Evolutionary conservation across 2,888 invertebrate species (phyloP).

Genomic region (Rhingia rostrata): DNA sequence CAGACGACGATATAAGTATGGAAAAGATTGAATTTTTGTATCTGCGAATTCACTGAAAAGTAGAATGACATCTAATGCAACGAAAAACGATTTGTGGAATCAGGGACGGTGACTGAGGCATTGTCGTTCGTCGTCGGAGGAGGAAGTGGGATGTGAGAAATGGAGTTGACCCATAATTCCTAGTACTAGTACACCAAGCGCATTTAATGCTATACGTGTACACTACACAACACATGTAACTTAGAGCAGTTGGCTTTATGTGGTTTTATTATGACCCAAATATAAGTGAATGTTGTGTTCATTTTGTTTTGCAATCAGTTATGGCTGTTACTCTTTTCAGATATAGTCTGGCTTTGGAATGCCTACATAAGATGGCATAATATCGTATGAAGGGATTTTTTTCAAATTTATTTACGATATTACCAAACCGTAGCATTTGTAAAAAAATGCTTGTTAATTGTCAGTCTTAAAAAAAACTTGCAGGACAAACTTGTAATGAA

Average conservation of each 20-base stretch:
- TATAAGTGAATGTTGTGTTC: slow-evolving; percentile 25
- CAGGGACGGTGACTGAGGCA: slow-evolving; percentile 10
- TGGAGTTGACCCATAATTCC: slow-evolving; percentile 47
- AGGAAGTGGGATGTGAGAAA: slow-evolving; percentile 26
- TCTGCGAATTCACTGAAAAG: slow-evolving; percentile 36
- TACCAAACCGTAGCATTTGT: too few species aligned
- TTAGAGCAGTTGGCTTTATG: slow-evolving; percentile 27
- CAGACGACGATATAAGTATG: not conserved
- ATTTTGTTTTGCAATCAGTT: slow-evolving; percentile 49
- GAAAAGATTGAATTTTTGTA: slow-evolving; percentile 8
- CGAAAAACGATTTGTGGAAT: slow-evolving; percentile 22
- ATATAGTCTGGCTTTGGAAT: too few species aligned
- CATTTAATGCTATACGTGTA: slow-evolving; percentile 5
- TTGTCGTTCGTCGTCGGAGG: slow-evolving; percentile 2
- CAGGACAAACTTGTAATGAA: too few species aligned
- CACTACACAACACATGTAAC: slow-evolving; percentile 4
- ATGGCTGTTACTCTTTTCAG: slow-evolving; percentile 22
- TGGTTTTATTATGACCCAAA: slow-evolving; percentile 41
- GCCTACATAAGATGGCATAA: too few species aligned
- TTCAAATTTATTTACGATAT: too few species aligned
- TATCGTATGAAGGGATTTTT: too few species aligned
- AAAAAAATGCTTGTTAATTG: too few species aligned
- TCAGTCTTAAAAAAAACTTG: too few species aligned
- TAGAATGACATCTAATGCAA: slow-evolving; percentile 33
- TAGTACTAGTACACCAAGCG: slow-evolving; percentile 18